Conservation (phyloP, 2,113 vertebrate species). For the Tachycineta bicolor region DNA sequence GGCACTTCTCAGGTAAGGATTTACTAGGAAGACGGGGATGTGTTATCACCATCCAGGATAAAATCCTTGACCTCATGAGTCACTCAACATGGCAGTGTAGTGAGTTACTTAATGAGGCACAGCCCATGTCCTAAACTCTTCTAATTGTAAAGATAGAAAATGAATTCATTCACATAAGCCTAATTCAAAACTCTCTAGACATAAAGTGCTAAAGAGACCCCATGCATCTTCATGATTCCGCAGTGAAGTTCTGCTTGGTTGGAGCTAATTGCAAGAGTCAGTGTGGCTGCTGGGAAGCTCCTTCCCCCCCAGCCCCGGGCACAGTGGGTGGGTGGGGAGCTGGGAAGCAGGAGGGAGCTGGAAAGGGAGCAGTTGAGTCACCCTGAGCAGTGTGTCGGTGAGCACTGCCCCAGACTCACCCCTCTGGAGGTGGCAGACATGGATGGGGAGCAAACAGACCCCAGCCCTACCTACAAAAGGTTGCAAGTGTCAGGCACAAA, state of each 20-base stretch:
- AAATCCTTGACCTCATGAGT: neutral
- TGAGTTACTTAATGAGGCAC: neutral
- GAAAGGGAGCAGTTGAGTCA: neutral
- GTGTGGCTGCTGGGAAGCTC: neutral
- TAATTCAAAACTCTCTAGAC: neutral
- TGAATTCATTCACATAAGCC: neutral
- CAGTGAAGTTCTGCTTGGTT: neutral
- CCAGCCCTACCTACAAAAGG: neutral
- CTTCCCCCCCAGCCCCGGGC: neutral
- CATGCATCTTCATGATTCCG: neutral
- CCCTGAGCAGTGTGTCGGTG: neutral
- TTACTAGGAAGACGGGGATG: neutral
- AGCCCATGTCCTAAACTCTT: neutral
- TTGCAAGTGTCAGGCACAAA: conserved; percentile 39
- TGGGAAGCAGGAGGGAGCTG: neutral
- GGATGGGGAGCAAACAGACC: conserved; percentile 8
- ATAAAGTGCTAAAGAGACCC: neutral
- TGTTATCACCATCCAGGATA: neutral
- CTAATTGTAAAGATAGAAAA: neutral
- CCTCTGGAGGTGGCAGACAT: neutral
- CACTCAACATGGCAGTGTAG: neutral
- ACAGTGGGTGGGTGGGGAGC: neutral
- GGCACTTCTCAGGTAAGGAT: neutral
- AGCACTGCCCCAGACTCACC: neutral
- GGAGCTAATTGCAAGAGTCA: neutral